Evolutionary conservation across 2,888 invertebrate genomes (phyloP), one percentile per base, ranked within the genome.

Genomic region (Phengaris arion): DNA sequence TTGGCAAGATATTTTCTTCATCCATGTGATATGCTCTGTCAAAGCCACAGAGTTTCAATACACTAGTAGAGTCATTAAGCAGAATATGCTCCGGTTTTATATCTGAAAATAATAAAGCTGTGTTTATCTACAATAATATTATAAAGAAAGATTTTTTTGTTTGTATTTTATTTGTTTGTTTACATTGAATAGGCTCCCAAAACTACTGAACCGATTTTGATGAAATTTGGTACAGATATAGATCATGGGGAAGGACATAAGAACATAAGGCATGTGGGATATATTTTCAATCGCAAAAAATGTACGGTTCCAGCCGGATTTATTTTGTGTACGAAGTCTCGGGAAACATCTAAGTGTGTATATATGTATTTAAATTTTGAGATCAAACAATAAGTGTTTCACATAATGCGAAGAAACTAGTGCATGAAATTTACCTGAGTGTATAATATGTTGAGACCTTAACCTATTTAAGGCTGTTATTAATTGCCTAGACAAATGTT

Each of bases 51-150:
- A 92, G 77, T 78, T 88, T 90, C 8, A 92, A 73, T 68, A 74
- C 83, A 7, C 80, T 76, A 6, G 83, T 76, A 3, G 78, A 72
- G 15, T 57, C 76, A 76, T 87, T 85, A 7, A 91, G 55, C 13
- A 91, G 81, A 48, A 92, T 86, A 78, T 92, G 91, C 2, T 68
- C 55, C 2, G 90, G 90, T 79, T 85, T 87, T 80, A 91, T 89
- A 79, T 89, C 91, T 91, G 85, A 57, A 87, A 87, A 75, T 75
- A 75, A 76, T 75, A 54, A 69, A 35, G 22, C 35, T 3, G 35
- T 35, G 35, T 4, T 35, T 35, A 35, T 35, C 35, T 35, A 35
- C 35, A 35, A 35, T 35, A 35, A 35, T 35, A 35, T 35, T 35
- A 35, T 35, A 35, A 35, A 35, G 35, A 35, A 35, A 35, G 2